Evolutionary conservation across 2,113 vertebrate species (phyloP).

Genomic region (Lycocorax pyrrhopterus): DNA sequence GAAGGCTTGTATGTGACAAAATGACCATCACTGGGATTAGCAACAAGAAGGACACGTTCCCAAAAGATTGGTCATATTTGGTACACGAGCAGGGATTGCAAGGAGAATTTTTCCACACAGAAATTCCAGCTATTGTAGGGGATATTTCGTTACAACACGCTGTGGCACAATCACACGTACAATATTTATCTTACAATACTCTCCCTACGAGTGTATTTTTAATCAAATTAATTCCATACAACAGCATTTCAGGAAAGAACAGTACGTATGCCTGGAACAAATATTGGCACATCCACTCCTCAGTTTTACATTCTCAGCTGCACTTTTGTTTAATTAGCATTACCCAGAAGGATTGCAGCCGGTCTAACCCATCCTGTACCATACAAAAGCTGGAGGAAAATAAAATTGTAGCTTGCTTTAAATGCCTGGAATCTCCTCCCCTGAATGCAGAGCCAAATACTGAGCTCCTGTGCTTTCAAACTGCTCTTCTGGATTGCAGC

Average conservation of each 20-base stretch:
- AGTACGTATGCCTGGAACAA: background rate
- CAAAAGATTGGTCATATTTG: background rate
- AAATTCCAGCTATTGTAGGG: background rate
- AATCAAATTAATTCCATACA: background rate
- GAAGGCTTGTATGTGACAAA: background rate
- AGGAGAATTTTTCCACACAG: background rate
- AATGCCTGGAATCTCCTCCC: constrained; percentile 18
- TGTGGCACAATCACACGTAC: background rate
- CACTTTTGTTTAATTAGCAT: constrained; percentile 4
- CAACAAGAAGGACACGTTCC: background rate
- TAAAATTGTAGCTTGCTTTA: background rate
- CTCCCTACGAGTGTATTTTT: background rate
- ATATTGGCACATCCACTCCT: background rate
- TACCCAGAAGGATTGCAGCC: background rate
- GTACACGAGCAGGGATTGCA: too few relatives aligned
- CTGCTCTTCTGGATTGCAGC: background rate
- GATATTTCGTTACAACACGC: background rate
- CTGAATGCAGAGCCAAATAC: background rate
- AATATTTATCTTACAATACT: background rate
- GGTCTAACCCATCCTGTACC: background rate
- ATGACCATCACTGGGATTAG: background rate
- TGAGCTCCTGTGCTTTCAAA: background rate
- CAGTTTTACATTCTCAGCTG: background rate
- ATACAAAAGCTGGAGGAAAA: background rate
- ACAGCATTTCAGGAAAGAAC: background rate